Evolutionary conservation across 2,888 invertebrate species (phyloP).

Genomic region (Pyralis farinalis): DNA sequence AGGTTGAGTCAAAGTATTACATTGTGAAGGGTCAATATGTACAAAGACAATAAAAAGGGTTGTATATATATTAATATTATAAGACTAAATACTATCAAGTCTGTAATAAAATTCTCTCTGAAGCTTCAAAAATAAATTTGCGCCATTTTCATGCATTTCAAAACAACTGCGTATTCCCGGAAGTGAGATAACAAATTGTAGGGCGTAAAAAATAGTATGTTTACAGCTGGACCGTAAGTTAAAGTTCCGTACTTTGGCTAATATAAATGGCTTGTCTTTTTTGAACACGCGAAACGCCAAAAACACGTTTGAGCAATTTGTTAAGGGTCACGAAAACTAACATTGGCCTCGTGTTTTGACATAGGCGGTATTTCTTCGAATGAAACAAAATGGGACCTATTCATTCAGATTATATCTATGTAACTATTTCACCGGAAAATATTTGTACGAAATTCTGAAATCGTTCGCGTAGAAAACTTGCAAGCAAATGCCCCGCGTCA

Average conservation of each 20-base stretch:
- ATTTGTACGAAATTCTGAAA: too few relatives aligned
- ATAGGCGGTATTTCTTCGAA: constrained; percentile 6
- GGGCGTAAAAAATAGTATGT: constrained; percentile 5
- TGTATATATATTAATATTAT: too few relatives aligned
- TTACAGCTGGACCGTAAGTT: constrained; percentile 7
- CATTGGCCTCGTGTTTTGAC: constrained; percentile 8
- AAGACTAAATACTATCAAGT: too few relatives aligned
- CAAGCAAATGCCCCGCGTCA: too few relatives aligned
- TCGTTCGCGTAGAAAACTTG: too few relatives aligned
- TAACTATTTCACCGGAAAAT: not conserved
- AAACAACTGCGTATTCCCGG: constrained; percentile 1
- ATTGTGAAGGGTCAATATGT: too few relatives aligned
- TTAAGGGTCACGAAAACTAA: constrained; percentile 5
- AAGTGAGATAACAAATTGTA: constrained; percentile 1
- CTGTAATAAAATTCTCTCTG: too few relatives aligned
- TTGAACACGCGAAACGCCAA: constrained; percentile 9
- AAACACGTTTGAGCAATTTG: constrained; percentile 10
- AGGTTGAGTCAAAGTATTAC: too few relatives aligned
- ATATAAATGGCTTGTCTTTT: constrained; percentile 8
- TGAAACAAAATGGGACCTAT: constrained; percentile 6
- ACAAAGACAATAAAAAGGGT: too few relatives aligned
- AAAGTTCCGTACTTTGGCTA: not conserved
- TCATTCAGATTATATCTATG: constrained; percentile 7
- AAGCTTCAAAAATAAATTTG: not conserved
- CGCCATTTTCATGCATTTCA: not conserved